Evolutionary conservation across 2,888 invertebrate species (phyloP).

Genomic region (Danaus chrysippus): DNA sequence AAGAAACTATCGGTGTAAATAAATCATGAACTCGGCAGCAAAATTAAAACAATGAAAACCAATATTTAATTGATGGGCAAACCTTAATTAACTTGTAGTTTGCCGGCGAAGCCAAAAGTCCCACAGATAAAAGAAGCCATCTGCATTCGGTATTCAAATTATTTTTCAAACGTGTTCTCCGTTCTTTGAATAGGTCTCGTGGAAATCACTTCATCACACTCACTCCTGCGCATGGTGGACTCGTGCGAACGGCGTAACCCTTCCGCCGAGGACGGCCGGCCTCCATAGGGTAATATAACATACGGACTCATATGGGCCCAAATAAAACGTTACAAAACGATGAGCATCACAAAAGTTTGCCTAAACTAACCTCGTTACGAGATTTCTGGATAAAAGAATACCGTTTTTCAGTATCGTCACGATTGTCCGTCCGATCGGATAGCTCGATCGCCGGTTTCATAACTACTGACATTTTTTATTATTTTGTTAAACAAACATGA

Average conservation of each 20-base stretch:
- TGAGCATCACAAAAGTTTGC: slow-evolving; percentile 76
- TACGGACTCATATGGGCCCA: slow-evolving; percentile 68
- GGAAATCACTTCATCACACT: slow-evolving; percentile 66
- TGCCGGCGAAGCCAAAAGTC: slow-evolving; percentile 58
- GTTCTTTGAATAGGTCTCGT: slow-evolving; percentile 52
- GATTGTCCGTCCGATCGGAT: slow-evolving; percentile 74
- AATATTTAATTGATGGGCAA: slow-evolving; percentile 77
- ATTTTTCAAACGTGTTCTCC: slow-evolving; percentile 74
- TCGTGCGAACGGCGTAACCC: slow-evolving; percentile 61
- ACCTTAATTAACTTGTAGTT: slow-evolving; percentile 79
- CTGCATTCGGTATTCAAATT: slow-evolving; percentile 78
- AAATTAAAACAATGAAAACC: slow-evolving; percentile 72
- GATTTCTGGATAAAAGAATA: slow-evolving; percentile 78
- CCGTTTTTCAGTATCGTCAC: slow-evolving; percentile 77
- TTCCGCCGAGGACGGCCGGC: slow-evolving; percentile 45
- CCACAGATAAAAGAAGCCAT: slow-evolving; percentile 75
- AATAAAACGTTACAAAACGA: slow-evolving; percentile 71
- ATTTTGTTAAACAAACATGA: slow-evolving; percentile 37
- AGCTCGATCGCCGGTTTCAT: slow-evolving; percentile 60
- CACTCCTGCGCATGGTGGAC: slow-evolving; percentile 64
- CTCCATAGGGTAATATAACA: slow-evolving; percentile 65
- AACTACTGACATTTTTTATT: slow-evolving; percentile 51
- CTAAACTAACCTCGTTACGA: slow-evolving; percentile 78
- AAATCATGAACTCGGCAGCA: slow-evolving; percentile 65
- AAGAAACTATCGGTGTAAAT: slow-evolving; percentile 48